Evolutionary conservation across 2,888 invertebrate species (phyloP).

Genomic region (Charanyca ferruginea): DNA sequence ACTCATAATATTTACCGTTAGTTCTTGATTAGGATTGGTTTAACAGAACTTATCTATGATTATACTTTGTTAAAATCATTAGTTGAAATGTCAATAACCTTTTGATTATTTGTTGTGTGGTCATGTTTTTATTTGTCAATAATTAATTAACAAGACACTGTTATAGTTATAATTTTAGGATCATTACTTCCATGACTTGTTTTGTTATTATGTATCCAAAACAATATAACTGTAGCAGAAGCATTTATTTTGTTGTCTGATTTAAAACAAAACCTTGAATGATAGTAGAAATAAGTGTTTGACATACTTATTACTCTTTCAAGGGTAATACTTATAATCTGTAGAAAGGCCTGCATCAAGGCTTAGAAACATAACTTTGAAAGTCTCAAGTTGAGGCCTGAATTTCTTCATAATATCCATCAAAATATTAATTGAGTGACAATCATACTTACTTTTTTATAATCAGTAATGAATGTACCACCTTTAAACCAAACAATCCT

Average conservation of each 20-base stretch:
- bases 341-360: not conserved
- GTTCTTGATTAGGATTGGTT: not conserved
- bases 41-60: not conserved
- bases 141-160: not conserved
- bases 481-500: conserved; percentile 12
- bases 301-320: not conserved
- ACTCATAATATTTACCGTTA: conserved; percentile 12
- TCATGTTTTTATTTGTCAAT: not conserved
- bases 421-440: too few species aligned
- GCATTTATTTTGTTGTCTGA: not conserved
- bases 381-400: too few species aligned
- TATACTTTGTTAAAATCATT: conserved; percentile 8
- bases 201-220: not conserved
- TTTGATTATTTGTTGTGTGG: not conserved
- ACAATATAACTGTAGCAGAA: not conserved
- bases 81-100: not conserved
- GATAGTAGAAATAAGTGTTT: conserved; percentile 4
- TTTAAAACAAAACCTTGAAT: conserved; percentile 8
- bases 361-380: not conserved
- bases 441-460: not conserved
- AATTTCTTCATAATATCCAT: too few species aligned
- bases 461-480: too few species aligned
- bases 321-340: not conserved
- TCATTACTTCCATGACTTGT: not conserved
- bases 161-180: not conserved